Percentiles rank a stretch among this genome's conserved stretches.
phyloP scores from a whole-genome alignment of 2,797 vertebrate species.

The Poecilia gillii region DNA sequence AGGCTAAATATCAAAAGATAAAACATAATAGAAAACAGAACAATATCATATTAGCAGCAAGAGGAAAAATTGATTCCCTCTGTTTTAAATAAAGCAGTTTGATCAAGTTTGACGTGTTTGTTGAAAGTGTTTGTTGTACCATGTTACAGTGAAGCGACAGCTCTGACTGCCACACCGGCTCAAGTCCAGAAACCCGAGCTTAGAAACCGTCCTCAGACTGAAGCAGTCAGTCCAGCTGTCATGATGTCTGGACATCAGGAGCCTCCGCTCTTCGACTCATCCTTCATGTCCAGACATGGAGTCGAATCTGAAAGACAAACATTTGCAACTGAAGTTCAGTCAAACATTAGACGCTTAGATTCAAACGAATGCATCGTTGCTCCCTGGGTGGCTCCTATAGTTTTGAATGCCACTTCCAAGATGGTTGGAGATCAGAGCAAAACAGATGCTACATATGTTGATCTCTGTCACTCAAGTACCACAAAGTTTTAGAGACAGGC shows the following conservation, averaged over 20 bases:
- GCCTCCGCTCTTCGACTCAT: conserved; percentile 35
- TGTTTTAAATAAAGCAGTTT: background rate
- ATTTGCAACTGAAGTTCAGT: background rate
- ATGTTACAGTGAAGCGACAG: background rate
- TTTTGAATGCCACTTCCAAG: background rate
- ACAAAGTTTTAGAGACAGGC: background rate
- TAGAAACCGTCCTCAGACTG: background rate
- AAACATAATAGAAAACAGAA: background rate
- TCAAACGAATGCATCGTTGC: no score
- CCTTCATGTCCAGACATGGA: conserved; percentile 41
- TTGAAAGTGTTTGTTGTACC: background rate
- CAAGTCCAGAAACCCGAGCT: background rate
- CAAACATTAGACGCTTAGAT: background rate
- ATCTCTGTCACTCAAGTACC: background rate
- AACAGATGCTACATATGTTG: background rate
- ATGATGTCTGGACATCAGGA: conserved; percentile 16
- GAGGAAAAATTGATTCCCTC: background rate
- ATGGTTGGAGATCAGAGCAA: no score
- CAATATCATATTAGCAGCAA: background rate
- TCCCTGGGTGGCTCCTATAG: background rate
- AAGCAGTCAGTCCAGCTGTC: background rate
- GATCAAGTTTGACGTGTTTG: background rate
- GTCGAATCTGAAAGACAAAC: conserved; percentile 55
- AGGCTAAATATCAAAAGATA: background rate
- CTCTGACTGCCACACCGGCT: background rate